Evolutionary conservation across 1,140 invertebrate species (phyloP).

Genomic region (Drosophila baimaii): DNA sequence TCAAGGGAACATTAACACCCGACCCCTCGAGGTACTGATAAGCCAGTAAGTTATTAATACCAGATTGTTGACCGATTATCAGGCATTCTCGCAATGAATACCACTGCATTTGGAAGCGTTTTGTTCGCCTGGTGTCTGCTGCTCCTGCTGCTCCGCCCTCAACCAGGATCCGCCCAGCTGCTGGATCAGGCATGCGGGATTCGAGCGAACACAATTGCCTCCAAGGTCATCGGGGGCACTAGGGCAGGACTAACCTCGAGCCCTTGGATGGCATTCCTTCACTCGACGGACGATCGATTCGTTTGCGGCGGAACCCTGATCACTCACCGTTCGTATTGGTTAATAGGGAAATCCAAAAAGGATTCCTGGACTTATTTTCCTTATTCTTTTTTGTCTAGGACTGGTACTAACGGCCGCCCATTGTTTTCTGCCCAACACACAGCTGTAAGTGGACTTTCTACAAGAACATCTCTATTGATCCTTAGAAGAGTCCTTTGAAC

Average conservation of each 20-base stretch:
- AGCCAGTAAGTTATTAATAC: not conserved
- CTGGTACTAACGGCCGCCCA: constrained; percentile 19
- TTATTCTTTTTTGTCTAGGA: not conserved
- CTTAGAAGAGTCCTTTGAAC: no score
- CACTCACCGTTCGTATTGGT: not conserved
- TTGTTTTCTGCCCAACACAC: not conserved
- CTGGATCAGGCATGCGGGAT: not conserved
- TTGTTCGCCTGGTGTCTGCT: not conserved
- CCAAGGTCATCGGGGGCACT: not conserved
- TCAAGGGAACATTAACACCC: not conserved
- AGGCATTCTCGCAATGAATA: not conserved
- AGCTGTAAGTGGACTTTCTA: not conserved
- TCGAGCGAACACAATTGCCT: not conserved
- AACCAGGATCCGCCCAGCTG: not conserved
- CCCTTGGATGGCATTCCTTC: constrained; percentile 21
- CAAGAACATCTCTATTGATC: no score
- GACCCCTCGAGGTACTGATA: not conserved
- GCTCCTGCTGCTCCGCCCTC: not conserved
- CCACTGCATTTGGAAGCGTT: not conserved
- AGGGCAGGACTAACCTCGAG: not conserved
- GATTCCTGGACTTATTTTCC: no score
- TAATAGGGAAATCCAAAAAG: no score
- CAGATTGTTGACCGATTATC: not conserved
- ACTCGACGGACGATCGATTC: not conserved
- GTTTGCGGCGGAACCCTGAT: constrained; percentile 17